Percentiles rank a stretch among this genome's conserved stretches.
phyloP scores from a whole-genome alignment of 2,888 invertebrate genomes.

The Phalera bucephala region DNA sequence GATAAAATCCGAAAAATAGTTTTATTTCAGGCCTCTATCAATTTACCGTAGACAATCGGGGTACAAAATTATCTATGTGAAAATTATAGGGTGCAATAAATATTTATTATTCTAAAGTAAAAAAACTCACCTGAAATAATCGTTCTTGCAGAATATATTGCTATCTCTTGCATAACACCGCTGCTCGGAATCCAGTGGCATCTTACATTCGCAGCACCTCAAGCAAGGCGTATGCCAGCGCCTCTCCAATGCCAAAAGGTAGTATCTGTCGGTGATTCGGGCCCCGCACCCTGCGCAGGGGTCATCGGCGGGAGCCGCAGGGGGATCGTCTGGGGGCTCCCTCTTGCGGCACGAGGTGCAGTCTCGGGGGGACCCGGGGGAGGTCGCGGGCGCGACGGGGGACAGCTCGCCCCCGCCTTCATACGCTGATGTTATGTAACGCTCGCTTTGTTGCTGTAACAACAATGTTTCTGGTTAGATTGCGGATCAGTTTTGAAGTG shows the following conservation, averaged over 20 bases:
- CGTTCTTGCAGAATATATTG: constrained; percentile 97
- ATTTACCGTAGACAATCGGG: too few relatives aligned
- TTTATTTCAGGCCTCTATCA: too few relatives aligned
- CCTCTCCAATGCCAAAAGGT: constrained; percentile 94
- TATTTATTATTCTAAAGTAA: too few relatives aligned
- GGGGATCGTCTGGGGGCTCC: constrained; percentile 77
- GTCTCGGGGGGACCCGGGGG: constrained; percentile 83
- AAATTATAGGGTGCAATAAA: too few relatives aligned
- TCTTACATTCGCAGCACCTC: constrained; percentile 94
- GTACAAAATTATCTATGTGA: too few relatives aligned
- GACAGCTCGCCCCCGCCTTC: constrained; percentile 87
- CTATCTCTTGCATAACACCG: constrained; percentile 97
- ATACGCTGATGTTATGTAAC: constrained; percentile 85
- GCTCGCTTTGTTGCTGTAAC: constrained; percentile 88
- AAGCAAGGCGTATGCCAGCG: constrained; percentile 97
- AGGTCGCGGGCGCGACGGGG: constrained; percentile 88
- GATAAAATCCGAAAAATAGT: too few relatives aligned
- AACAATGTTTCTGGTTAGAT: too few relatives aligned
- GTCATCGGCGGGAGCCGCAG: constrained; percentile 71
- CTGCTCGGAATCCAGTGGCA: constrained; percentile 94
- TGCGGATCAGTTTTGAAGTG: too few relatives aligned
- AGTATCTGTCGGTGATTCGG: constrained; percentile 94
- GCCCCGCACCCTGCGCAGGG: constrained; percentile 95
- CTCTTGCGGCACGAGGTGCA: constrained; percentile 84
- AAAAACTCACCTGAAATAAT: constrained; percentile 97